phyloP scores from a whole-genome alignment of 2,113 vertebrate genomes.

The Hystrix cristata region DNA sequence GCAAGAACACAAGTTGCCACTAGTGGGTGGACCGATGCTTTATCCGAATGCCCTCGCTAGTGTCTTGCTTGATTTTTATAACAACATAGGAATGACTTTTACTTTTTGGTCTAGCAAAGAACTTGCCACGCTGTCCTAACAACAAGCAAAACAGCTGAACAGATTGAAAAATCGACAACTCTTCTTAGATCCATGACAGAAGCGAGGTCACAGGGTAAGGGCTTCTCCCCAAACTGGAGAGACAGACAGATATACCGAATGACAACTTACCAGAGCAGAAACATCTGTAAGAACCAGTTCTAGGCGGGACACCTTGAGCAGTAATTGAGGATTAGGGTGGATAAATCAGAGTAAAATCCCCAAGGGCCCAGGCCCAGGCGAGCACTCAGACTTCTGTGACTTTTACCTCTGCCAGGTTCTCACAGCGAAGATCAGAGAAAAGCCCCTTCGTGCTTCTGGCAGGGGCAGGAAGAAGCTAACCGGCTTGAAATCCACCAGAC shows the following conservation, averaged over 20 bases:
- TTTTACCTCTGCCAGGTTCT: not conserved
- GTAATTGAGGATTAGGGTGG: not conserved
- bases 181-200: not conserved
- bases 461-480: not conserved
- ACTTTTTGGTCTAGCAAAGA: not conserved
- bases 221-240: not conserved
- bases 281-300: not conserved
- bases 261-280: not conserved
- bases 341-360: not conserved
- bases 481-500: not conserved
- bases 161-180: not conserved
- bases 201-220: not conserved
- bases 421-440: not conserved
- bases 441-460: not conserved
- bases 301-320: too few species aligned
- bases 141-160: not conserved
- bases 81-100: not conserved
- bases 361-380: too few species aligned
- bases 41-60: not conserved
- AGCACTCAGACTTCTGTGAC: not conserved
- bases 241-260: not conserved
- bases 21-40: not conserved
- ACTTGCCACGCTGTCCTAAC: not conserved
- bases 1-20: not conserved
- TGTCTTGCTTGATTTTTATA: not conserved